Base-by-base conservation (phyloP, 2,797 vertebrate species). In the Tinamus major region DNA sequence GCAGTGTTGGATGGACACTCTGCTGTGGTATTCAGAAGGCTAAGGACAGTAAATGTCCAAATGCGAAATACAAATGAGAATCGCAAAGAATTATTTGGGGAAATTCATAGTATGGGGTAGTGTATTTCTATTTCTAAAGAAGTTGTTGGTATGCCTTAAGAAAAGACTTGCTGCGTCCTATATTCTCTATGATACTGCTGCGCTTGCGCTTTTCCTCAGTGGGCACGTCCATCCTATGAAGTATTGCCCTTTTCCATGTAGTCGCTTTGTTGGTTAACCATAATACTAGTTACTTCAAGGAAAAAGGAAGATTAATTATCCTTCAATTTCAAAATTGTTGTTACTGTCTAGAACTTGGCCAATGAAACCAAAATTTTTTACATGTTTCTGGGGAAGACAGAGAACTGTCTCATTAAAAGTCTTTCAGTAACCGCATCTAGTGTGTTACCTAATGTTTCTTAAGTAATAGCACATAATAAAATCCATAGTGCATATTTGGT, bases 61-160 rank as follows among this genome's bases (percentile, higher is more conserved):
- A 82, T 35, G 15, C 44, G 23, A 62, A 55, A 37, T 37, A 17
- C 58, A 86, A 71, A 70, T 27, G 15, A 70, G 44, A 51, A 79
- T 64, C 0, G 0, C 24, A 33, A 76, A 64, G 27, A 72, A 27
- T 55, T 0, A 1, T 41, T 87, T 79, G 37, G 13, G 13, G 23
- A 10, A 85, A 83, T 91, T 86, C 24, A 37, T 71, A 19, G 6
- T 77, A 20, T 79, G 19, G 27, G 1, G 2, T 65, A 87, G 41
- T 29, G 3, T 16, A 2, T 10, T 44, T 92, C 64, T 59, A 23
- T 13, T 77, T 85, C 75, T 56, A 3, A 75, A 14, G 31, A 68
- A 6, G 31, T 71, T 44, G 61, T 53, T 51, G 21, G 1, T 82
- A 31, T 21, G 82, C 80, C 20, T 4, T n/a, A 24, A 55, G 46